Evolutionary conservation across 2,113 vertebrate genomes (phyloP).

Genomic region (Burhinus bistriatus): DNA sequence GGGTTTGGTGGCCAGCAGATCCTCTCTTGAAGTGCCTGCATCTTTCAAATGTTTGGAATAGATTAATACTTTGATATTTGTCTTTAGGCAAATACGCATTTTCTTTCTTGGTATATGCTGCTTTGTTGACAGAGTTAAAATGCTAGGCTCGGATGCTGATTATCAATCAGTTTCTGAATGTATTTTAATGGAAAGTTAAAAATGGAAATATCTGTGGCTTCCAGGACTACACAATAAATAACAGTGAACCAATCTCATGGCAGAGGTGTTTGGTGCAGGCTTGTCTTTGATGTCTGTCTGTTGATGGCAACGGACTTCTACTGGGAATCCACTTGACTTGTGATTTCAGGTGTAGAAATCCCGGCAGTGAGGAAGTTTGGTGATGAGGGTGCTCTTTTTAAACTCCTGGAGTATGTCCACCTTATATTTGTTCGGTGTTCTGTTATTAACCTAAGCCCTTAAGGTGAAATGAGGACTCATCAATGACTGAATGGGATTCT

Average conservation of each 20-base stretch:
- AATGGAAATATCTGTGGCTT: background rate
- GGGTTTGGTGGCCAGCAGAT: background rate
- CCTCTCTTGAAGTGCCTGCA: background rate
- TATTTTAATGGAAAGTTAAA: background rate
- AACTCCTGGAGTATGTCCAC: background rate
- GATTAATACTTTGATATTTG: background rate
- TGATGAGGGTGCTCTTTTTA: background rate
- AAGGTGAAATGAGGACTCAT: background rate
- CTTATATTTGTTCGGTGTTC: background rate
- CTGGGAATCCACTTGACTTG: background rate
- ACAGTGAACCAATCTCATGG: accelerated
- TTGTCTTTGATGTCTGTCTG: background rate
- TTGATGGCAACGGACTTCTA: background rate
- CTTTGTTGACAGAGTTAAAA: background rate
- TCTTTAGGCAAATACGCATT: background rate
- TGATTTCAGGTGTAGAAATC: background rate
- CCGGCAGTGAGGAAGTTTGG: background rate
- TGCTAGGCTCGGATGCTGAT: background rate
- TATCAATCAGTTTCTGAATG: background rate
- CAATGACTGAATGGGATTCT: background rate
- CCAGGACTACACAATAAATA: background rate
- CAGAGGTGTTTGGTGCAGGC: background rate
- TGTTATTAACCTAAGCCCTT: background rate
- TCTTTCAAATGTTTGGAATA: background rate
- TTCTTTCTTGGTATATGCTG: background rate